A percentile compares a stretch with the other conserved stretches of the same genome.
Conservation (phyloP, 2,888 invertebrate species). For the Ectemnius continuus region DNA sequence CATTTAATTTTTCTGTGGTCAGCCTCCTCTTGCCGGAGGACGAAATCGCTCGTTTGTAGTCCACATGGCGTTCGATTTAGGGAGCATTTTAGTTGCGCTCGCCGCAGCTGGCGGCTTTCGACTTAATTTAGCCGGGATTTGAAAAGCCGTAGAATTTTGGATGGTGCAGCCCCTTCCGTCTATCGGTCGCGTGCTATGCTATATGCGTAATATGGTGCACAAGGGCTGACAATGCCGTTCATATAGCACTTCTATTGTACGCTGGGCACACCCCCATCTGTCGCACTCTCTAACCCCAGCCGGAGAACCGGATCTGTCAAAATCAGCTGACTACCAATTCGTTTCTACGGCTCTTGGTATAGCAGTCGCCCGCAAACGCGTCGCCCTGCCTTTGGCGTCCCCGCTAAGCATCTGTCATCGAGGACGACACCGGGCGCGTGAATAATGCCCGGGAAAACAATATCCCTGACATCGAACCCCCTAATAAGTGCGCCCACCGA, state of each 20-base stretch:
- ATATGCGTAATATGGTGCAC: conserved; percentile 35
- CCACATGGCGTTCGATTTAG: neutral
- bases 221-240: conserved; percentile 47
- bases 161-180: conserved; percentile 8
- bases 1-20: neutral
- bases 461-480: conserved; percentile 25
- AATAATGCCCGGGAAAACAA: conserved; percentile 19
- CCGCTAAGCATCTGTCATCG: conserved; percentile 52
- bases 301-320: conserved; percentile 59
- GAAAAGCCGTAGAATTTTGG: conserved; percentile 43
- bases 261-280: conserved; percentile 32
- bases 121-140: conserved; percentile 51
- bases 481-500: neutral
- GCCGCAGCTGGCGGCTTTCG: conserved; percentile 48
- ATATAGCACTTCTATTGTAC: conserved; percentile 46
- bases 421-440: conserved; percentile 38
- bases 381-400: conserved; percentile 32
- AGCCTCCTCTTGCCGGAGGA: neutral
- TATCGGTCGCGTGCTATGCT: conserved; percentile 17
- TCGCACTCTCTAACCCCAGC: conserved; percentile 7
- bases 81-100: conserved; percentile 31
- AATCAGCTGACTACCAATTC: conserved; percentile 67
- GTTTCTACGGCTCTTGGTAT: conserved; percentile 31
- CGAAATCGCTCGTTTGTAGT: conserved; percentile 8
- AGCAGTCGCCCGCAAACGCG: conserved; percentile 18